Evolutionary conservation across 2,797 vertebrate genomes (phyloP), one percentile per base, ranked within the genome.

Genomic region (Apodemus agrarius): DNA sequence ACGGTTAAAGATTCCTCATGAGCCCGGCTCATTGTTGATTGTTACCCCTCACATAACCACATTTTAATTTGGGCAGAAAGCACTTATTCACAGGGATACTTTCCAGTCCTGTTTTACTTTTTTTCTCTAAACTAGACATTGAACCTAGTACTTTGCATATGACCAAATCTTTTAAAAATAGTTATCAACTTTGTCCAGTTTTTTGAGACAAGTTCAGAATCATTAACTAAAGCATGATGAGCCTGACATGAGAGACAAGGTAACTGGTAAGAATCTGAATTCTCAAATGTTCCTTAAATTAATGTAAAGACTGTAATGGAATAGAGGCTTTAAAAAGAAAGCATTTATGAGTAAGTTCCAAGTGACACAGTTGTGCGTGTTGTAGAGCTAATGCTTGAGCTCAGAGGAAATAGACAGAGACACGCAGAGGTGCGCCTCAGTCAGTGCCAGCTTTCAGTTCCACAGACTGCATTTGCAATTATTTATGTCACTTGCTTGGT

Each of bases 41-140:
- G 4, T 80, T 61, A 78, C 31, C 43, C 3, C 13, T 67, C 52
- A 46, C 14, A 59, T n/a, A 22, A 52, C 24, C 87, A 54, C 54
- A 63, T 91, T 86, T 26, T 67, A 54, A 75, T 89, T 93, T 90
- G 34, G 84, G 92, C 59, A 88, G 57, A 84, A 89, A 93, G 84
- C 4, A 74, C 19, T 82, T 40, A 67, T 43, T 82, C 24, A 8
- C 2, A 24, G 22, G 8, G 1, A 17, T 59, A 54, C 10, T 59
- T 54, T 87, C 11, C 2, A 65, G 13, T 52, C 26, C 17, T 59
- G 8, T 61, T 61, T 69, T 34, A 4, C 63, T 75, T 75, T 21
- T 34, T 34, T 31, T 34, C n/a, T 63, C 19, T 59, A 49, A 49
- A 43, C 17, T 74, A 11, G 24, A 54, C 12, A 34, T n/a, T 34